Evolutionary conservation across 2,888 invertebrate genomes (phyloP).

Genomic region (Tolmerus cingulatus): DNA sequence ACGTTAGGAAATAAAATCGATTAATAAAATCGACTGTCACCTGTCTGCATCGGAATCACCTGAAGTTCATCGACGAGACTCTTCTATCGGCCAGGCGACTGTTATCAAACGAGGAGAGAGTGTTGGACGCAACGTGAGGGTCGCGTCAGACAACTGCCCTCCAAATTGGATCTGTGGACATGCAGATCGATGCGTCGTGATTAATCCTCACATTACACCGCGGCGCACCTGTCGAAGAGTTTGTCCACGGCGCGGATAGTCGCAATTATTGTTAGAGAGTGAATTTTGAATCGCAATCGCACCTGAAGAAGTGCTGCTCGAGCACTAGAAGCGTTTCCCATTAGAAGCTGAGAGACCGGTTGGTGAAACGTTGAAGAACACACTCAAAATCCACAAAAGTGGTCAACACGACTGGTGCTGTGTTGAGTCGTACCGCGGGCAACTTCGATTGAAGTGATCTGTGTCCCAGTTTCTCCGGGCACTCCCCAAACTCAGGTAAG

Average conservation of each 20-base stretch:
- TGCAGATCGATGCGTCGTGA: neutral
- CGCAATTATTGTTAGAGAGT: neutral
- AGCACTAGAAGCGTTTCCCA: neutral
- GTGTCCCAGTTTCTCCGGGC: conserved; percentile 8
- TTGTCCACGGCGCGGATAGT: neutral
- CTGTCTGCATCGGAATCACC: neutral
- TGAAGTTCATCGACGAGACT: neutral
- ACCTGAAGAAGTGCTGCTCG: neutral
- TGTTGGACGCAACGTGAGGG: neutral
- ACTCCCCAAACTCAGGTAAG: neutral
- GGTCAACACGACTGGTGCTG: neutral
- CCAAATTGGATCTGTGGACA: neutral
- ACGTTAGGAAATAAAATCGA: neutral
- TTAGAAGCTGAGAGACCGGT: neutral
- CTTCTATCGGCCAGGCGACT: neutral
- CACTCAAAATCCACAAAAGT: neutral
- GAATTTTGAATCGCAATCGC: neutral
- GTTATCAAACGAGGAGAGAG: neutral
- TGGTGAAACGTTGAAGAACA: neutral
- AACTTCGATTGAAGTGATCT: neutral
- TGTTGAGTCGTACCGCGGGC: neutral
- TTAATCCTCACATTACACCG: neutral
- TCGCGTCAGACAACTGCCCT: neutral
- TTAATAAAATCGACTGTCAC: neutral
- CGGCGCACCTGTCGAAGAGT: neutral